phyloP scores from a whole-genome alignment of 2,113 vertebrate species.

The Capra hircus region DNA sequence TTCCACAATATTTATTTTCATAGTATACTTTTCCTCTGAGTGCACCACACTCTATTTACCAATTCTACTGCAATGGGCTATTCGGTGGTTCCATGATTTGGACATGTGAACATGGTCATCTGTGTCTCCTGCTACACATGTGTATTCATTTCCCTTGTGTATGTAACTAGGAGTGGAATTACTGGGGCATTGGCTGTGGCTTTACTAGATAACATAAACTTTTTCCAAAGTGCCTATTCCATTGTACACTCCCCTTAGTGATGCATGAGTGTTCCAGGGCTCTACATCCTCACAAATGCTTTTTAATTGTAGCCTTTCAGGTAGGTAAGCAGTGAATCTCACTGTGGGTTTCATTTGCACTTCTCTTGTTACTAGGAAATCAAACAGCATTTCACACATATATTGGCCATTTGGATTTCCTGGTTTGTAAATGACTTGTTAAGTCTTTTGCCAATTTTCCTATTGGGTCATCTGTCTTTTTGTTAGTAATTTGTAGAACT shows the following conservation, averaged over 20 bases:
- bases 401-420: neutral
- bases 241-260: neutral
- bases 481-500: neutral
- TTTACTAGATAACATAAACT: neutral
- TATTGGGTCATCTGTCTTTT: neutral
- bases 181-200: neutral
- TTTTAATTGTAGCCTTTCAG: neutral
- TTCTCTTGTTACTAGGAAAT: neutral
- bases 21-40: neutral
- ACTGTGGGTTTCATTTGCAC: neutral
- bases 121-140: neutral
- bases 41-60: neutral
- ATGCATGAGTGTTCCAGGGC: neutral
- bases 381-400: neutral
- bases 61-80: neutral
- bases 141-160: neutral
- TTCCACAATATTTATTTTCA: neutral
- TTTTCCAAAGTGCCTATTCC: neutral
- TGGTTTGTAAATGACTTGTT: neutral
- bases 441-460: conserved; percentile 8
- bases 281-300: neutral
- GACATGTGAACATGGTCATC: neutral
- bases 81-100: neutral
- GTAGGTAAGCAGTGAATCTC: neutral
- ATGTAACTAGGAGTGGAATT: neutral